Percentiles rank a stretch among this genome's conserved stretches.
Conservation (phyloP, 2,888 invertebrate genomes). For the Andrena minutula region DNA sequence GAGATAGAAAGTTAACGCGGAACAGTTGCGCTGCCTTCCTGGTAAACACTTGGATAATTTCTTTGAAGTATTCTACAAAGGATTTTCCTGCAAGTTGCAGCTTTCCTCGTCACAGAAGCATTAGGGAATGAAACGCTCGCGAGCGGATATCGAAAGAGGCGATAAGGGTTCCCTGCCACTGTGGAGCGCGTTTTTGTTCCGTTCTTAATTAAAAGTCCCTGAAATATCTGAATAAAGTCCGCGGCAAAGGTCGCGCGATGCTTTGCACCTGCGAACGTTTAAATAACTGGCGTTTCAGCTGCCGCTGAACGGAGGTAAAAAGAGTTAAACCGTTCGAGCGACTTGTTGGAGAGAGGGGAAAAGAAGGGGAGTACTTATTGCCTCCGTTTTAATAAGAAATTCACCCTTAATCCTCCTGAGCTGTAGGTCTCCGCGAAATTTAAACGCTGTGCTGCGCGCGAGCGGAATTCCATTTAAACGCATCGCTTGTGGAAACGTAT, state of each 20-base stretch:
- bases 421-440: neutral
- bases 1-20: too few relatives aligned
- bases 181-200: neutral
- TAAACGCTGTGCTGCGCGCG: neutral
- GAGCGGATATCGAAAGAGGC: slow-evolving; percentile 15
- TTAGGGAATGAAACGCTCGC: neutral
- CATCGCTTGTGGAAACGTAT: neutral
- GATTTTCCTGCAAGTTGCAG: too few relatives aligned
- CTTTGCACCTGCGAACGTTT: slow-evolving; percentile 48
- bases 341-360: neutral
- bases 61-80: too few relatives aligned
- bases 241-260: slow-evolving; percentile 40
- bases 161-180: slow-evolving; percentile 10
- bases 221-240: slow-evolving; percentile 32
- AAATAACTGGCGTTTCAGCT: slow-evolving; percentile 36
- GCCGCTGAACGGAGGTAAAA: too few relatives aligned
- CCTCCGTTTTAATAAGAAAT: slow-evolving; percentile 6
- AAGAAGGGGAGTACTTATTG: neutral
- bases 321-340: slow-evolving; percentile 2
- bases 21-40: too few relatives aligned
- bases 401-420: slow-evolving; percentile 12
- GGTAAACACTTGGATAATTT: too few relatives aligned
- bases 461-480: neutral
- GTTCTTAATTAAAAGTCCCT: slow-evolving; percentile 51
- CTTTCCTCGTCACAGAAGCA: neutral